Base-by-base conservation (phyloP, 1,140 invertebrate species). In the Notospermus geniculatus region DNA sequence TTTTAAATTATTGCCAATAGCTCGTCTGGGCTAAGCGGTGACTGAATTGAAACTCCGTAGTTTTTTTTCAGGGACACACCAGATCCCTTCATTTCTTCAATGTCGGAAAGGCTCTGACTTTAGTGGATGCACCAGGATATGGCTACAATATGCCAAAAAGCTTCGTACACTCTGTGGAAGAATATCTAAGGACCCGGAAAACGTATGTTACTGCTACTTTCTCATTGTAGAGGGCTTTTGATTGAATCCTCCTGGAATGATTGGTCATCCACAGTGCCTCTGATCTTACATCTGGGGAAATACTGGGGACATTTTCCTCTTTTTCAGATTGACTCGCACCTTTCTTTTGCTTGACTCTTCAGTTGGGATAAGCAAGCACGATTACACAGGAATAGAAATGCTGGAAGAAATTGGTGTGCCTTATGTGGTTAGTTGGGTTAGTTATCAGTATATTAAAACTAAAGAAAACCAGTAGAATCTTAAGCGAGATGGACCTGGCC, bases 41-140 rank as follows among this genome's bases (percentile, higher is more conserved):
- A 11, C 11, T 43, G 54, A 9, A 15, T 41, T 19, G 30, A n/a
- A 13, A 19, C 15, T 2, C 19, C 0, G 25, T 39, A 15, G 36
- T 23, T 52, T 39, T 55, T 39, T 69, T 71, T 45, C 56, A 80
- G 78, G 77, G 77, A 28, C 70, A 71, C 32, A 78, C 77, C 45
- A 73, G 67, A 60, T 60, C 67, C 19, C 56, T 80, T 39, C 71
- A 75, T 63, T 71, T 79, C 57, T 78, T 72, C 50, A 55, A 75
- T 63, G 68, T 79, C 11, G 68, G 68, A 15, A 66, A 72, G 15
- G 50, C 25, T 15, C 65, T 80, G 23, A 64, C 60, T 45, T 57
- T 79, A 1, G 73, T 79, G 9, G 78, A 80, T 60, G 74, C 77
- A 72, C 78, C 78, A 30, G 77, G 77, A 0, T 79, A 79, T 67